phyloP scores from a whole-genome alignment of 2,113 vertebrate genomes.

The Garra rufa region DNA sequence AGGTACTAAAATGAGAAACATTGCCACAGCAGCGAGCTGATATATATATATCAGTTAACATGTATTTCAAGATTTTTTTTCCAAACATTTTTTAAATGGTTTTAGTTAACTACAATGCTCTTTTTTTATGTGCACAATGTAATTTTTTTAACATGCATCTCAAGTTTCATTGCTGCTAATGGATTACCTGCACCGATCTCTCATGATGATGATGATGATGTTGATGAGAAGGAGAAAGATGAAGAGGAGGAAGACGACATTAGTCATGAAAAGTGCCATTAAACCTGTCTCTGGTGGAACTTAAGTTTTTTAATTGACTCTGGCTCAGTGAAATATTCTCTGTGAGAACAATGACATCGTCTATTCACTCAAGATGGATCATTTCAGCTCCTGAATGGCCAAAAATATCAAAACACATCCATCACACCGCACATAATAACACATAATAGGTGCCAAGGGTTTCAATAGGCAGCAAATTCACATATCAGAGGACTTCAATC shows the following conservation, averaged over 20 bases:
- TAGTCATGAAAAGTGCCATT: slow-evolving; percentile 1
- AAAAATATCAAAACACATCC: neutral
- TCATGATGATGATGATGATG: neutral
- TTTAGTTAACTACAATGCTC: neutral
- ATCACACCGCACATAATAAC: neutral
- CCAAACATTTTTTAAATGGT: too few species aligned
- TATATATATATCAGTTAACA: too few species aligned
- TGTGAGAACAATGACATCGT: neutral
- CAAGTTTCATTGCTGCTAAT: neutral
- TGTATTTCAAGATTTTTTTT: too few species aligned
- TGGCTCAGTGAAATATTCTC: neutral
- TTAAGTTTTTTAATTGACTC: neutral
- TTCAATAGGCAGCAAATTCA: neutral
- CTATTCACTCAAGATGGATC: neutral
- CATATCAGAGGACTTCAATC: neutral
- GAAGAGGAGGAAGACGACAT: slow-evolving; percentile 2
- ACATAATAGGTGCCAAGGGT: neutral
- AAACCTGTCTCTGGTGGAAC: neutral
- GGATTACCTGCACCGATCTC: neutral
- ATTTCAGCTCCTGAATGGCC: neutral
- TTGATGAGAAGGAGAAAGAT: neutral
- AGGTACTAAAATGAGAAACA: too few species aligned
- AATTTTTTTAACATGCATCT: neutral
- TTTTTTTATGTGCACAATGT: neutral
- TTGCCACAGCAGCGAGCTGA: too few species aligned